Conservation (phyloP, 2,888 invertebrate genomes). For the Nemapogon koenigi region DNA sequence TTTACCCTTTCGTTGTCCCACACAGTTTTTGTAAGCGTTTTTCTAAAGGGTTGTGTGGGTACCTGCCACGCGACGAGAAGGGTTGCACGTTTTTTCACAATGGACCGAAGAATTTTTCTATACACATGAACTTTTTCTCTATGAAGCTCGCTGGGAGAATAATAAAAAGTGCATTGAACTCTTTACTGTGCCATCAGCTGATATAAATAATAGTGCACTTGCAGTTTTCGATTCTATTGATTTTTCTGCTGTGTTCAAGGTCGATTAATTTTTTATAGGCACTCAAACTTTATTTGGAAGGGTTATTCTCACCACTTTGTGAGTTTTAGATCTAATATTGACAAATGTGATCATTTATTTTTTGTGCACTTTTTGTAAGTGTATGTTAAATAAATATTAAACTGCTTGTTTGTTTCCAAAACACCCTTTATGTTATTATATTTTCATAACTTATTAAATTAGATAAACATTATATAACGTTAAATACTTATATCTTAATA, state of each 20-base stretch:
- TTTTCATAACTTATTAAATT: too few species aligned
- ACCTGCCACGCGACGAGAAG: constrained; percentile 58
- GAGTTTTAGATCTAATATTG: too few species aligned
- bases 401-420: too few species aligned
- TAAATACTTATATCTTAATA: too few species aligned
- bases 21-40: constrained; percentile 58
- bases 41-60: constrained; percentile 59
- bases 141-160: constrained; percentile 33
- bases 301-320: too few species aligned
- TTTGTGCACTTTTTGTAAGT: too few species aligned
- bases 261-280: constrained; percentile 20
- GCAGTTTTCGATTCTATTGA: constrained; percentile 43
- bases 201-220: constrained; percentile 55
- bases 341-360: too few species aligned
- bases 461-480: too few species aligned
- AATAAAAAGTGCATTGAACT: constrained; percentile 57
- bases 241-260: constrained; percentile 50
- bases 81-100: constrained; percentile 52
- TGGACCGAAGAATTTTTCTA: constrained; percentile 37
- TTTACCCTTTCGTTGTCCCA: constrained; percentile 58
- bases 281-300: too few species aligned
- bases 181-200: constrained; percentile 53
- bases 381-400: too few species aligned
- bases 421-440: too few species aligned
- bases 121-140: constrained; percentile 34